Base-by-base conservation (phyloP, 2,888 invertebrate genomes). In the Glaucopsyche alexis region DNA sequence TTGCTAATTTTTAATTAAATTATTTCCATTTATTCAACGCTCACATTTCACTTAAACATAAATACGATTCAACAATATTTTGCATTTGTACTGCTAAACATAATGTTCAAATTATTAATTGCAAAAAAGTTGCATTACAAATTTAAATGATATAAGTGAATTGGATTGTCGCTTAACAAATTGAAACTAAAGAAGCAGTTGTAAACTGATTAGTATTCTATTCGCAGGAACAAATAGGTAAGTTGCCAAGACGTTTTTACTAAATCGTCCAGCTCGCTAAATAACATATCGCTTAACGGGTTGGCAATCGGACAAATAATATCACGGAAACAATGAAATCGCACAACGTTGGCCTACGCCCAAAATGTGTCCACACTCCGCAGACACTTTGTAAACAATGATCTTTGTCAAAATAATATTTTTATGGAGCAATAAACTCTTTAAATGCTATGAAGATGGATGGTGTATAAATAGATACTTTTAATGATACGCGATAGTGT, bases 261-360 rank as follows among this genome's bases (percentile, higher is more conserved):
- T 76, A 72, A 77, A 77, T 71, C 74, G 64, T 73, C 50, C 72
- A 49, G 42, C 42, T 73, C 69, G 55, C 72, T 76, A 74, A 74
- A 72, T 74, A 72, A 74, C 75, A 77, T 78, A 78, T 76, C 76
- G 74, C 76, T 78, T 74, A 76, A 75, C 75, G 77, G 74, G 75
- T 73, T 72, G 74, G 75, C 74, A 76, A 76, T 76, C 77, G 77
- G 78, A 78, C 79, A 74, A 77, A 76, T 76, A 77, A 75, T 71
- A 75, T 76, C 76, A 76, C 76, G 77, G 73, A 77, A 79, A 76
- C 76, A 76, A 75, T 77, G 75, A 77, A 76, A 72, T 73, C 74
- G 74, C 60, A 72, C 75, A 78, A 76, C 79, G 76, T 79, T 79
- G 76, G 79, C 76, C 73, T 67, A 19, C 64, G 42, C 74, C 76